A percentile compares a stretch with the other conserved stretches of the same genome.
phyloP scores from a whole-genome alignment of 2,797 vertebrate genomes.

The Eulemur mongoz region DNA sequence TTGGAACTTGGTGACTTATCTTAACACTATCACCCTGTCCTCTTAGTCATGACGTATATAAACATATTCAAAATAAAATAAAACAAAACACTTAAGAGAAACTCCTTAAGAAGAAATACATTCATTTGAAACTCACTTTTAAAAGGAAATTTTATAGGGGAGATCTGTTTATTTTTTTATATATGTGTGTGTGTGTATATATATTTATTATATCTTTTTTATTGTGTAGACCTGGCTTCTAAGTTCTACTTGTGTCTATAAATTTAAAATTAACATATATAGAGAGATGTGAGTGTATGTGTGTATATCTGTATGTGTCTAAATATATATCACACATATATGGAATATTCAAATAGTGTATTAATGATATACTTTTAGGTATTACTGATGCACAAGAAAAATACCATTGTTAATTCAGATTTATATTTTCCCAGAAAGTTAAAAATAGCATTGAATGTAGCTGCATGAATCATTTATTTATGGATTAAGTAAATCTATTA shows the following conservation, averaged over 20 bases:
- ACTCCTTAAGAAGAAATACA: background rate
- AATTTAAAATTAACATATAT: background rate
- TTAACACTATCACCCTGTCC: background rate
- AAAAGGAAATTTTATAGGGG: background rate
- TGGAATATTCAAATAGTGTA: background rate
- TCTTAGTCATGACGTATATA: background rate
- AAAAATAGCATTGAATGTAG: background rate
- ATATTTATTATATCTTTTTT: background rate
- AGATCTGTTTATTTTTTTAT: background rate
- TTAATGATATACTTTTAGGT: background rate
- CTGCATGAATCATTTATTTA: background rate
- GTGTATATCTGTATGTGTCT: background rate
- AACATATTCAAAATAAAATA: background rate
- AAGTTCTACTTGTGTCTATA: background rate
- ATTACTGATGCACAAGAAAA: background rate
- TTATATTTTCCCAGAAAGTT: background rate
- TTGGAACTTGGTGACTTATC: background rate
- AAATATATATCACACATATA: background rate
- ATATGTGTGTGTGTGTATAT: background rate
- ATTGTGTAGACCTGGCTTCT: background rate
- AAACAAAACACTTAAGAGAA: background rate
- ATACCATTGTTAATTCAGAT: background rate
- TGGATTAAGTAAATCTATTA: background rate
- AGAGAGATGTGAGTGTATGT: background rate
- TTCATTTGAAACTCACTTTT: constrained; percentile 6